Evolutionary conservation across 2,113 vertebrate genomes (phyloP), one percentile per base, ranked within the genome.

Genomic region (Pygoscelis antarcticus): DNA sequence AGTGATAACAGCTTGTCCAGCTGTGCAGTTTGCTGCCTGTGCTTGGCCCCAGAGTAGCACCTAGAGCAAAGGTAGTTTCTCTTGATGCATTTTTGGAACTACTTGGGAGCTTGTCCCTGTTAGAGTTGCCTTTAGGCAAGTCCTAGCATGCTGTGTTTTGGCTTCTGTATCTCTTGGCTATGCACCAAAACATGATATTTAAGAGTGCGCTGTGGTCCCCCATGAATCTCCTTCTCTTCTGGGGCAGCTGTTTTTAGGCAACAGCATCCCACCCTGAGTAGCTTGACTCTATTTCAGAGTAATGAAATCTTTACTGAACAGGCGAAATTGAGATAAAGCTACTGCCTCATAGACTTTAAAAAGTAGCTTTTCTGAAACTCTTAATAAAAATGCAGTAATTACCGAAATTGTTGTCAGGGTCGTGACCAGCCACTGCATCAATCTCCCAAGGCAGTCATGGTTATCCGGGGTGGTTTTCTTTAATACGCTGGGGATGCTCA

Each of bases 401-500:
- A 34, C 20, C 64, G 49, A 22, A 65, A n/a, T 44, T 3, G 3
- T 60, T 66, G 20, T 79, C 46, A 68, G 61, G n/a, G 60, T 66
- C 2, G 1, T 52, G 34, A 38, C 55, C 46, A 70, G 58, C 46
- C 5, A 1, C 60, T 89, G 19, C 13, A 44, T 76, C 36, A 6
- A 0, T 87, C 29, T 95, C 38, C 32, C 27, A 52, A 36, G 62
- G 25, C 26, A 36, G 32, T 65, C 23, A 6, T 12, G 51, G 8
- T 78, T 60, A 26, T 68, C 20, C 13, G 42, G 16, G 2, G 40
- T n/a, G 21, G 11, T 75, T 84, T 42, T n/a, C 58, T 66, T 49
- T 22, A 46, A 6, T 76, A 20, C 0, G 0, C 60, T 54, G 30
- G 58, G 17, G 7, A 42, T 81, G 51, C 27, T 90, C 8, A 10